Evolutionary conservation across 2,113 vertebrate genomes (phyloP), one percentile per base, ranked within the genome.

Genomic region (Apeltes quadracus): DNA sequence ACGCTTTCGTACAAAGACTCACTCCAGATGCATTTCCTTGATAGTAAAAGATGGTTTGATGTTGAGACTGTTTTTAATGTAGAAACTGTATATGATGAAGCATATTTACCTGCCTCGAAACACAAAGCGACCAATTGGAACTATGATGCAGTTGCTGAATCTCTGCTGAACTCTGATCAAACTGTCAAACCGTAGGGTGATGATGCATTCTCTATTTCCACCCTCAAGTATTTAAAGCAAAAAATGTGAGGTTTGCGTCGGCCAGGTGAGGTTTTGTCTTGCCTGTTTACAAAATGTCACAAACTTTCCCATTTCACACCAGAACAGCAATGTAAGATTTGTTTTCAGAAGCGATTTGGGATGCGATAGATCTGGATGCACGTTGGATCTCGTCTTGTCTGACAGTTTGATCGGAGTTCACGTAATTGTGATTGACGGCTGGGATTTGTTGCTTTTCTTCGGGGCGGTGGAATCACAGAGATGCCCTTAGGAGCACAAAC

Each of bases 1-100:
- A 83, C 81, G 48, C 36, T 51, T 69, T 64, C 0, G 3, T n/a
- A 63, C 16, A 48, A 69, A 41, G 27, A 51, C 36, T 62, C 36
- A 15, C 22, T 77, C 65, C 25, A 29, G 48, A 25, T 75, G 65
- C 43, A 34, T 59, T 68, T 56, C 65, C 53, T 15, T 29, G 5
- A 61, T 59, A 22, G 16, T 36, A 27, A 34, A 1, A 6, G 32
- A 34, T 5, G 32, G 32, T 34, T 34, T 34, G 32, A 34, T 34
- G 6, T 34, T 34, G 32, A 34, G n/a, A n/a, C n/a, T n/a, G n/a
- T n/a, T n/a, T n/a, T n/a, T n/a, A n/a, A n/a, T n/a, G n/a, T n/a
- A n/a, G n/a, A n/a, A n/a, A n/a, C n/a, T n/a, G n/a, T n/a, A n/a
- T n/a, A n/a, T n/a, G n/a, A n/a, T n/a, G n/a, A n/a, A n/a, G n/a